Conservation (phyloP, 2,888 invertebrate genomes). For the Pristionchus mayeri region DNA sequence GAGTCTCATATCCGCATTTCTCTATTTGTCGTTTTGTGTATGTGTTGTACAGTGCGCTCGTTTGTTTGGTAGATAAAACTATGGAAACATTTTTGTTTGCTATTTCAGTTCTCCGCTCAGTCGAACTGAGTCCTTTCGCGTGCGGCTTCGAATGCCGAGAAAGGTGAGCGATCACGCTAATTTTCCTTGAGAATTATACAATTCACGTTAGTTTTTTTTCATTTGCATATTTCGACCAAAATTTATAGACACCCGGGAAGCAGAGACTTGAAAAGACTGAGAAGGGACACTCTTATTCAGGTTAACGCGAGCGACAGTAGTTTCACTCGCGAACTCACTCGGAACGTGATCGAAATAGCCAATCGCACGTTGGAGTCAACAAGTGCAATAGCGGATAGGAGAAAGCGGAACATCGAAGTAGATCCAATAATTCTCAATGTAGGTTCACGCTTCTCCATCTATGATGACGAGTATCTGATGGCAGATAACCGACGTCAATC, state of each 20-base stretch:
- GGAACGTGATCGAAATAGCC: slow-evolving; percentile 13
- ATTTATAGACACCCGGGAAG: too few relatives aligned
- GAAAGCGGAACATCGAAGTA: slow-evolving; percentile 37
- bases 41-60: slow-evolving; percentile 26
- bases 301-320: slow-evolving; percentile 4
- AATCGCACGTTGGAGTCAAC: slow-evolving; percentile 31
- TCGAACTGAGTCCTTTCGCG: slow-evolving; percentile 18
- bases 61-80: background rate
- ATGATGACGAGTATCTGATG: too few relatives aligned
- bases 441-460: too few relatives aligned
- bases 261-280: too few relatives aligned
- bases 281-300: too few relatives aligned
- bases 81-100: background rate
- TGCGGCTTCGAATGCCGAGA: background rate
- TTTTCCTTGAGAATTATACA: background rate
- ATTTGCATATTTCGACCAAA: too few relatives aligned
- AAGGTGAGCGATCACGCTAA: background rate
- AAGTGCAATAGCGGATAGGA: slow-evolving; percentile 1
- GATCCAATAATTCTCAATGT: slow-evolving; percentile 46
- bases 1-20: slow-evolving; percentile 19
- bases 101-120: slow-evolving; percentile 30
- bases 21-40: background rate
- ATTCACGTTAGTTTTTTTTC: background rate
- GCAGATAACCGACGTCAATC: slow-evolving; percentile 20
- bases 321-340: background rate